These are phyloP conservation scores for Microtus richardsoni DNA, from an alignment of 2,113 vertebrate genomes.

Conservation along the genomic window DNA sequence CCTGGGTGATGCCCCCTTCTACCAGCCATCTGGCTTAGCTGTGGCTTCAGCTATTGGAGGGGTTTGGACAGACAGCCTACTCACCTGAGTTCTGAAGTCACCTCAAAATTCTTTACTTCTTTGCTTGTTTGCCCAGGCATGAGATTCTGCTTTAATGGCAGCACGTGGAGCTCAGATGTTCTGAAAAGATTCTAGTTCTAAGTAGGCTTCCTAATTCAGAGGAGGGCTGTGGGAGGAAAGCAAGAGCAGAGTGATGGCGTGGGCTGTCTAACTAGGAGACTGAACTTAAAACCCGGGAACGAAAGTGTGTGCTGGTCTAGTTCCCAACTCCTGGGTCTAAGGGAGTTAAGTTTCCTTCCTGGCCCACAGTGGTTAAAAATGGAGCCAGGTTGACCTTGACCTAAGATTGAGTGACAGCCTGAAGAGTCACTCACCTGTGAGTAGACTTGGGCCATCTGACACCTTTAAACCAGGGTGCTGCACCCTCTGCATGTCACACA, in stretches of 20 bases:
- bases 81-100: not conserved
- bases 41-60: not conserved
- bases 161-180: not conserved
- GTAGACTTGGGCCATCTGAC: not conserved
- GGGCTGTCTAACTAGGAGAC: not conserved
- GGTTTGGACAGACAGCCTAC: not conserved
- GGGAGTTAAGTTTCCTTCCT: not conserved
- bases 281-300: not conserved
- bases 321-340: not conserved
- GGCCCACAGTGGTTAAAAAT: not conserved
- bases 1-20: not conserved
- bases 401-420: not conserved
- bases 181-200: not conserved
- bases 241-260: not conserved
- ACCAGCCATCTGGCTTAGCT: not conserved
- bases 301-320: not conserved
- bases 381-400: not conserved
- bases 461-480: not conserved
- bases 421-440: not conserved
- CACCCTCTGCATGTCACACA: not conserved
- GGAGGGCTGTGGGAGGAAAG: not conserved
- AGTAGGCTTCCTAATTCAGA: not conserved
- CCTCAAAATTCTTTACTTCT: not conserved
- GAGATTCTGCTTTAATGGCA: not conserved
- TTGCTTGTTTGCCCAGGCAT: not conserved